Evolutionary conservation across 2,797 vertebrate genomes (phyloP).

Genomic region (Danio kyathit): DNA sequence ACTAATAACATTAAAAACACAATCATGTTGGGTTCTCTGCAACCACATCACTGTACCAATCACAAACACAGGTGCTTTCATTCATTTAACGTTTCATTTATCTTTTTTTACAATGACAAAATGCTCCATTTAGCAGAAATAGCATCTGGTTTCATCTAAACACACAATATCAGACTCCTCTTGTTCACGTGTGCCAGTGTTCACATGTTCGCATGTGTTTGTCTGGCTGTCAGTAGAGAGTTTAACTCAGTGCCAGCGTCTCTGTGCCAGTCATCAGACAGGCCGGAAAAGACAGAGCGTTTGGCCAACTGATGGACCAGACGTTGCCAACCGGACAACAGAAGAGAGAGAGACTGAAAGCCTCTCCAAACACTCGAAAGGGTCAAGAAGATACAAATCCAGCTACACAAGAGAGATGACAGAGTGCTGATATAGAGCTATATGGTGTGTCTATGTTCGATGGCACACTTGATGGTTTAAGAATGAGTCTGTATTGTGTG

Average conservation of each 20-base stretch:
- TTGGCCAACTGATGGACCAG: slow-evolving; percentile 68
- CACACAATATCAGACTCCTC: background rate
- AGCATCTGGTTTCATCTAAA: background rate
- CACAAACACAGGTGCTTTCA: background rate
- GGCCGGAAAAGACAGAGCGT: slow-evolving; percentile 79
- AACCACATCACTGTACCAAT: too few species aligned
- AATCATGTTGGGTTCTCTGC: too few species aligned
- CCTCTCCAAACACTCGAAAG: background rate
- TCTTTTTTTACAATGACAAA: background rate
- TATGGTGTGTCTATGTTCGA: too few species aligned
- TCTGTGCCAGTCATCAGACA: slow-evolving; percentile 76
- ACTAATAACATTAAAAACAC: too few species aligned
- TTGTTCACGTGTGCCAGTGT: background rate
- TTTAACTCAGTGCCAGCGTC: slow-evolving; percentile 76
- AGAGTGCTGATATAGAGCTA: background rate
- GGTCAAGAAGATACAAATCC: background rate
- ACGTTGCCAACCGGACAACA: slow-evolving; percentile 62
- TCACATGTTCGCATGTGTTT: background rate
- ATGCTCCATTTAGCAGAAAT: background rate
- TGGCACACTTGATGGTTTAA: too few species aligned
- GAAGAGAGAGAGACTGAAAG: slow-evolving; percentile 53
- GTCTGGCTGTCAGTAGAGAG: slow-evolving; percentile 56
- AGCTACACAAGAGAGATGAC: background rate
- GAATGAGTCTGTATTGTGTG: too few species aligned
- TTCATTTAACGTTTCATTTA: background rate